phyloP scores from a whole-genome alignment of 2,888 invertebrate species.

The Eupithecia subfuscata region DNA sequence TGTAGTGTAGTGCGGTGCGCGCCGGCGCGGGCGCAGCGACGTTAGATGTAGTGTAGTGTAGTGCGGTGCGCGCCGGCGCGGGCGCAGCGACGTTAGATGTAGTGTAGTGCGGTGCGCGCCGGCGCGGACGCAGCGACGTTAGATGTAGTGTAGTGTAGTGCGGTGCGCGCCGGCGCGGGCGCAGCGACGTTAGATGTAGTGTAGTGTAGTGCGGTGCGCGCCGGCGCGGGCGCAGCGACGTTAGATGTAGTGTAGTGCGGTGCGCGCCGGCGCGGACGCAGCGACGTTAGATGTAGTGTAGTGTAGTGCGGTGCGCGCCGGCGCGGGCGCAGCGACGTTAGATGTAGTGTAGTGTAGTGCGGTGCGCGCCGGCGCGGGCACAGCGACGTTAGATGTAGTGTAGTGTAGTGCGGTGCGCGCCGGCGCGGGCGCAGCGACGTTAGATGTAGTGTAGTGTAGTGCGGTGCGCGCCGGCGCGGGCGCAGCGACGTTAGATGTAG shows the following conservation, averaged over 20 bases:
- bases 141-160: background rate
- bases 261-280: background rate
- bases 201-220: conserved; percentile 17
- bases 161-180: conserved; percentile 15
- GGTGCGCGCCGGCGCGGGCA: conserved; percentile 8
- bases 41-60: background rate
- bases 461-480: conserved; percentile 17
- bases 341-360: conserved; percentile 7
- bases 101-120: conserved; percentile 11
- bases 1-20: conserved; percentile 17
- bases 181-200: conserved; percentile 6
- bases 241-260: conserved; percentile 3
- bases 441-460: background rate
- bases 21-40: conserved; percentile 16
- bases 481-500: conserved; percentile 7
- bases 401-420: conserved; percentile 17
- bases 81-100: conserved; percentile 10
- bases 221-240: conserved; percentile 15
- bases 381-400: conserved; percentile 4
- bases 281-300: conserved; percentile 1
- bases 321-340: conserved; percentile 13
- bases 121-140: conserved; percentile 13
- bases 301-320: conserved; percentile 18
- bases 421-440: conserved; percentile 14
- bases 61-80: conserved; percentile 17